Conservation (phyloP, 2,888 invertebrate species). For the Heliconius hortense region DNA sequence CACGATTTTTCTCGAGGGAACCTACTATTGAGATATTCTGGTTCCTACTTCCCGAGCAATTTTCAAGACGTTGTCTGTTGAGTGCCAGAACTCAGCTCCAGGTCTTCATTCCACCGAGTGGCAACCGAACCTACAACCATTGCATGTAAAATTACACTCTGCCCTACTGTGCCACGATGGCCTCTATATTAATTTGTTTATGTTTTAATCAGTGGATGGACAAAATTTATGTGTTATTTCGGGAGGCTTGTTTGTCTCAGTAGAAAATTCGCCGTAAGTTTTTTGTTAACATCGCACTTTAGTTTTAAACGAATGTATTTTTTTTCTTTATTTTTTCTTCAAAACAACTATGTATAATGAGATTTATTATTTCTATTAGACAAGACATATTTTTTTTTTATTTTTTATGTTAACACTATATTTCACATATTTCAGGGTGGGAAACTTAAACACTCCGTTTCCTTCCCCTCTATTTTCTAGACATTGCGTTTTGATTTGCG, state of each 20-base stretch:
- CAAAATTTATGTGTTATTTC: slow-evolving; percentile 38
- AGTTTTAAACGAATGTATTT: slow-evolving; percentile 34
- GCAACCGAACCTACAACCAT: not conserved
- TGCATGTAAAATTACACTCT: not conserved
- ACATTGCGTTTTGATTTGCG: too few species aligned
- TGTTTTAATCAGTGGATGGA: slow-evolving; percentile 30
- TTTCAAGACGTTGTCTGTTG: too few species aligned
- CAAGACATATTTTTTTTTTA: not conserved
- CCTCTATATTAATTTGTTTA: slow-evolving; percentile 10
- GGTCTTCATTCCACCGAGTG: too few species aligned
- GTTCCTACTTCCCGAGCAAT: too few species aligned
- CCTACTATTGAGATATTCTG: too few species aligned
- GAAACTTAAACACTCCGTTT: too few species aligned
- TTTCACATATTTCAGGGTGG: too few species aligned
- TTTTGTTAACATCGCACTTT: slow-evolving; percentile 33
- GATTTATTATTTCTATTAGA: slow-evolving; percentile 8
- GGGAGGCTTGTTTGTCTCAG: slow-evolving; percentile 31
- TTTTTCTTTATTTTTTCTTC: not conserved
- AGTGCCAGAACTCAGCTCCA: too few species aligned
- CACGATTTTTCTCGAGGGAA: too few species aligned
- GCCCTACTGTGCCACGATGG: too few species aligned
- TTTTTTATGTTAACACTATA: not conserved
- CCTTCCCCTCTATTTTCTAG: too few species aligned
- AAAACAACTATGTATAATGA: slow-evolving; percentile 17
- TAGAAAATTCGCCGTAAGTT: slow-evolving; percentile 24